Base-by-base conservation (phyloP, 1,140 invertebrate genomes). In the Chironomus striatipennis region DNA sequence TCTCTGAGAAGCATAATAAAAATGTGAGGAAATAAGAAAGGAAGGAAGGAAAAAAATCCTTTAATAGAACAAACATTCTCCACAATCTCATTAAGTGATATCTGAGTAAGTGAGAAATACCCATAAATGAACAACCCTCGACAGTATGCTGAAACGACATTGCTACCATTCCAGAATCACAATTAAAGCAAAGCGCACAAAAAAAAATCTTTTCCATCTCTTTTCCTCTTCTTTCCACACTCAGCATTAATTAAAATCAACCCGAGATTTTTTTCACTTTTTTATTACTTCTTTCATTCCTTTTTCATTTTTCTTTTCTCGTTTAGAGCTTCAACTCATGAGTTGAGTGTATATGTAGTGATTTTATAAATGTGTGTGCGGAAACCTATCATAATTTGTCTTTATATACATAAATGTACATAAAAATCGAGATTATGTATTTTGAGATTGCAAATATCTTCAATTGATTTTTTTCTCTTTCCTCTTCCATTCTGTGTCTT, bases 211-310 rank as follows among this genome's bases (percentile, higher is more conserved):
- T 18, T 70, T 57, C 47, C 24, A 34, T 57, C 47, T 57, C 47
- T n/a, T 21, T 70, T 9, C 15, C n/a, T 70, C 47, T 70, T 70
- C 65, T 70, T 70, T 70, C 20, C 65, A 17, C 65, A 70, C 65
- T 70, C 65, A 70, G 18, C 65, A 70, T 70, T 70, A 70, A 70
- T 70, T 70, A 70, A 70, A 70, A 70, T 70, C 65, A 70, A 57
- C 65, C 65, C 65, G 65, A 70, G 65, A 70, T 70, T 70, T 70
- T 67, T 70, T 70, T 21, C 17, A 18, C 65, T 70, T 70, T 70
- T 70, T 70, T 70, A 70, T 70, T 57, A 57, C 65, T 18, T 70
- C 65, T 6, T 18, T 70, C n/a, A 57, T 57, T 57, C n/a, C 47
- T 10, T 57, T 57, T 57, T 57, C n/a, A n/a, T 57, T 2, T 10